A percentile compares a stretch with the other conserved stretches of the same genome.
Conservation (phyloP, 30 jellyfish, hydroid and myxozoan genomes). For the Catostylus mosaicus region DNA sequence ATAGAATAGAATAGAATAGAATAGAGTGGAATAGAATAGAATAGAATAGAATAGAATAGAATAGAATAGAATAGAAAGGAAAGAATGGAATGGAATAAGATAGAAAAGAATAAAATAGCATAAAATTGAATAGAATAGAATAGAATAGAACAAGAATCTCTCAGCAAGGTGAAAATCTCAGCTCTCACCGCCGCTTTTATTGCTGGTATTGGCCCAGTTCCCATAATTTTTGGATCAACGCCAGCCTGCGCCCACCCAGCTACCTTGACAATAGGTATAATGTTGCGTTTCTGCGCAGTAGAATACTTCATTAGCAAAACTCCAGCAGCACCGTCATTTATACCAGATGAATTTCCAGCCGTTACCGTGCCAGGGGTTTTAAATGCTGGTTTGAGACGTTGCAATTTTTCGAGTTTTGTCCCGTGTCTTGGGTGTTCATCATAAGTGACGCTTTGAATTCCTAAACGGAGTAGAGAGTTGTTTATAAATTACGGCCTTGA, state of each 20-base stretch:
- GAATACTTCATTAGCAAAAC: conserved; percentile 63
- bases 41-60: too few species aligned
- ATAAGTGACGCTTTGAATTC: conserved; percentile 13
- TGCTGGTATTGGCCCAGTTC: conserved; percentile 96
- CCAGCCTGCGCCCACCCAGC: conserved; percentile 97
- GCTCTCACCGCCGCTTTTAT: conserved; percentile 83
- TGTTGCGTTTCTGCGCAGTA: conserved; percentile 37
- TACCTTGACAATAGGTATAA: conserved; percentile 77
- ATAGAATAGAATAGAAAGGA: too few species aligned
- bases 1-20: too few species aligned
- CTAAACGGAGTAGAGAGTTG: too few species aligned
- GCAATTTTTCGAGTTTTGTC: conserved; percentile 65
- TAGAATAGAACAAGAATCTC: neutral
- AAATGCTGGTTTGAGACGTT: conserved; percentile 76
- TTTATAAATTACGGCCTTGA: too few species aligned
- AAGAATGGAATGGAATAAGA: too few species aligned
- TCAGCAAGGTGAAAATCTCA: neutral
- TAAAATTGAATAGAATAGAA: too few species aligned
- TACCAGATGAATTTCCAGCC: conserved; percentile 95
- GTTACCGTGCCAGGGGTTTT: conserved; percentile 87
- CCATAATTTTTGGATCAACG: conserved; percentile 95
- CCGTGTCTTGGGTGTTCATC: conserved; percentile 90
- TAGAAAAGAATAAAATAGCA: too few species aligned
- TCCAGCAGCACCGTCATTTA: conserved; percentile 99
- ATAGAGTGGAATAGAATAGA: too few species aligned